Conservation (phyloP, 2,797 vertebrate species). For the Anguilla anguilla region DNA sequence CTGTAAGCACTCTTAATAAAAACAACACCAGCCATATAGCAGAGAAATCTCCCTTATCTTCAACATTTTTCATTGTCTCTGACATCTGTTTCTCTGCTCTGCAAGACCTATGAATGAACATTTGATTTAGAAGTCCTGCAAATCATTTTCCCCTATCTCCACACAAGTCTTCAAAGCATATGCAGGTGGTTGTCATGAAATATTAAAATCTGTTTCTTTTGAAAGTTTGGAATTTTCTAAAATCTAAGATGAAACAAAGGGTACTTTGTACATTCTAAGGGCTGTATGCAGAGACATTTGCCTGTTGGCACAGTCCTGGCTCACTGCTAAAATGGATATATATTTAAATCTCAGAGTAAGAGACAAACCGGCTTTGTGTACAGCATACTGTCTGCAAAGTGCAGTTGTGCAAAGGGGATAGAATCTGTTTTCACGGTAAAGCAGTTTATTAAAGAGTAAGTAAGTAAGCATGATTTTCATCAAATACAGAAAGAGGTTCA, state of each 20-base stretch:
- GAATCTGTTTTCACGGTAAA: background rate
- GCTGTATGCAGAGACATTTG: background rate
- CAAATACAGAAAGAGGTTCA: background rate
- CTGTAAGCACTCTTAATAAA: background rate
- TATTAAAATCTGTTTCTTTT: background rate
- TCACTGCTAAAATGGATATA: background rate
- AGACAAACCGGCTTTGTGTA: background rate
- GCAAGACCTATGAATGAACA: background rate
- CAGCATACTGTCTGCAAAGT: background rate
- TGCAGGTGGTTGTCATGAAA: conserved; percentile 1
- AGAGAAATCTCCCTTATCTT: background rate
- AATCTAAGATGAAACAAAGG: background rate
- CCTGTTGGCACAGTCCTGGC: background rate
- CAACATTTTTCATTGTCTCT: background rate
- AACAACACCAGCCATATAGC: background rate
- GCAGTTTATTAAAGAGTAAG: background rate
- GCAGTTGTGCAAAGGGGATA: background rate
- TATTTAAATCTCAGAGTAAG: background rate
- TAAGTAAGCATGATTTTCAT: background rate
- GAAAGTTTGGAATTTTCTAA: background rate
- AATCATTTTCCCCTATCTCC: background rate
- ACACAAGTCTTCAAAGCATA: background rate
- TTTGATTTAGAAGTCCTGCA: background rate
- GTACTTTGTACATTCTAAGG: background rate
- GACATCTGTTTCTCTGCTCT: conserved; percentile 8